phyloP scores from a whole-genome alignment of 2,888 invertebrate species.

The Noctua fimbriata region DNA sequence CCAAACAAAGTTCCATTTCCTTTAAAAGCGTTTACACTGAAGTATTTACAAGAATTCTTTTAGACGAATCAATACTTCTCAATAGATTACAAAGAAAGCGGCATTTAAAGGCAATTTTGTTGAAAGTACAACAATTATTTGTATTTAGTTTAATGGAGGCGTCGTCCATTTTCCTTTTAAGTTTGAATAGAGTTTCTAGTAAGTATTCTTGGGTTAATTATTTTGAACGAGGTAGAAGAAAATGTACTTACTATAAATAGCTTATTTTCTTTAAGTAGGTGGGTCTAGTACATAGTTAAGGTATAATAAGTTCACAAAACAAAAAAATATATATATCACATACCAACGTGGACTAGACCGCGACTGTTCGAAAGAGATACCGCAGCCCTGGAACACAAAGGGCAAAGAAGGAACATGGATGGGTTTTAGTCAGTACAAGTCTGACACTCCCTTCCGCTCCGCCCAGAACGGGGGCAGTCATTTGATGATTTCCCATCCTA shows the following conservation, averaged over 20 bases:
- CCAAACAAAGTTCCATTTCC: background rate
- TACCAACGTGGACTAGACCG: too few species aligned
- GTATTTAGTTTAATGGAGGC: conserved; percentile 24
- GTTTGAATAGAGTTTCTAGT: background rate
- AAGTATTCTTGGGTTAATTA: background rate
- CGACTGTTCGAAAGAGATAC: too few species aligned
- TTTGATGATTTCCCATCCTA: too few species aligned
- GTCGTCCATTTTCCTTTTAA: conserved; percentile 3
- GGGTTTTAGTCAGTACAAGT: too few species aligned
- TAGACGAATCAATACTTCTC: conserved; percentile 42
- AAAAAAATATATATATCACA: too few species aligned
- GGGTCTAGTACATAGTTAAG: too few species aligned
- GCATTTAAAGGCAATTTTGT: conserved; percentile 49
- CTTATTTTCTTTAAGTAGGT: background rate
- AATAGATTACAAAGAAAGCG: conserved; percentile 25
- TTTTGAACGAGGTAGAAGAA: conserved; percentile 3
- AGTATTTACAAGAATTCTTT: conserved; percentile 25
- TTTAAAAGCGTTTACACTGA: background rate
- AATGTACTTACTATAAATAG: background rate
- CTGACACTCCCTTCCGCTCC: too few species aligned
- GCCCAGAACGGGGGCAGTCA: too few species aligned
- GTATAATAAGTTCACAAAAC: too few species aligned
- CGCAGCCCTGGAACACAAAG: too few species aligned
- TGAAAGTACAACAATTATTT: conserved; percentile 41
- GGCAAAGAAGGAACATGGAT: too few species aligned